Evolutionary conservation across 2,888 invertebrate species (phyloP), one percentile per base, ranked within the genome.

Genomic region (Drosophila nr. medialis): DNA sequence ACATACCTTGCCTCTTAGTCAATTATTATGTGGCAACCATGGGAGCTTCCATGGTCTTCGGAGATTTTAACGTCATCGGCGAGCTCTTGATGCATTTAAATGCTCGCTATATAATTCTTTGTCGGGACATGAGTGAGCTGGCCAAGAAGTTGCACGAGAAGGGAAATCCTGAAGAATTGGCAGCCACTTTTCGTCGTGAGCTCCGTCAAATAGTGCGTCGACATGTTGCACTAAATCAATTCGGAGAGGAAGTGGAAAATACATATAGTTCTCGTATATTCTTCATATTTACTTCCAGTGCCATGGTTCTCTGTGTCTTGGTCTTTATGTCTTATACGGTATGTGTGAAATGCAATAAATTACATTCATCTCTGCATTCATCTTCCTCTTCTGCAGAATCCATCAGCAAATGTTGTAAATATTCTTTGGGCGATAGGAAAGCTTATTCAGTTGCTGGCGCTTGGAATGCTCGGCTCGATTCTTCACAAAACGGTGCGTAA

Each of bases 11-110:
- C 8, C 64, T 92, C n/a, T 2, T 68, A 0, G 60, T 78, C 11
- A 78, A 80, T 4, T 65, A 83, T 8, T 91, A 89, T 85, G 75
- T 84, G 36, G 89, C 91, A 18, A 21, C 81, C 1, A 71, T 83
- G 7, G 86, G 91, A 1, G 83, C 82, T 15, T 80, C 81, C 8
- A 83, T 83, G 53, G 59, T 92, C 1, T 77, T 89, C 2, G 91
- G 86, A 5, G 91, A 91, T 27, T 73, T 91, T 0, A 92, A 90
- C 81, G 63, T 91, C 2, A 50, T 92, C 64, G 90, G 90, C n/a
- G 90, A 79, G 58, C 61, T 89, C n/a, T 86, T 92, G 60, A 73
- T 91, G 75, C 91, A 92, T 56, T 72, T 92, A 24, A 92, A 92
- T 75, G 87, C 81, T 1, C 83, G 91, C 1, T 92, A 91, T 59